Conservation (phyloP, 2,888 invertebrate genomes). For the Zonitis immaculata region DNA sequence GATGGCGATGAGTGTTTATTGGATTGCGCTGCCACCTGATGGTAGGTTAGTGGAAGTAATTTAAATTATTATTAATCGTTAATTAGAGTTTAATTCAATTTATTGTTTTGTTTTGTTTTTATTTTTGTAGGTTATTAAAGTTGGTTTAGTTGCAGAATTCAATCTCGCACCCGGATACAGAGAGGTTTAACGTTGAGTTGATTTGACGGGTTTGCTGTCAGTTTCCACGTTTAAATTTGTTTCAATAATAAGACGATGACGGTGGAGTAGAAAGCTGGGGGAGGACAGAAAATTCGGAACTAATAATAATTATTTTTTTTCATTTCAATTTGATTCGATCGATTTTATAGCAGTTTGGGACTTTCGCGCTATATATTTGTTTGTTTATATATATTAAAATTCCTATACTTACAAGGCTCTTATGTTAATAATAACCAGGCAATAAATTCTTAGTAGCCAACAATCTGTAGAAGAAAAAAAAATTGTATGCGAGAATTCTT, state of each 20-base stretch:
- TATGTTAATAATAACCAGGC: slow-evolving; percentile 7
- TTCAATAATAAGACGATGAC: slow-evolving; percentile 40
- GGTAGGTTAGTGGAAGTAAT: too few species aligned
- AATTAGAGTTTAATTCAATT: too few species aligned
- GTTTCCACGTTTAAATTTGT: slow-evolving; percentile 39
- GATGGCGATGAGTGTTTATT: too few species aligned
- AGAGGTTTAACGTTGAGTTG: slow-evolving; percentile 41
- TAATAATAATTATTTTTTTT: too few species aligned
- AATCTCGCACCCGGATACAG: slow-evolving; percentile 45
- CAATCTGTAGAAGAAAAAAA: neutral
- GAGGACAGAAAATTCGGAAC: too few species aligned
- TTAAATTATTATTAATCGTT: too few species aligned
- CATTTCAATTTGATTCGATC: too few species aligned
- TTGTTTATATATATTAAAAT: slow-evolving; percentile 14
- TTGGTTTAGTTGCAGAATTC: slow-evolving; percentile 48
- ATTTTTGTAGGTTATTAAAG: slow-evolving; percentile 49
- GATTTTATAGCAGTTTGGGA: too few species aligned
- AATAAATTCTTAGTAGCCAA: slow-evolving; percentile 2
- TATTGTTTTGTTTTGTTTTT: too few species aligned
- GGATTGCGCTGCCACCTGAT: too few species aligned
- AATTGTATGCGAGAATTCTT: neutral
- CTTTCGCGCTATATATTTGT: neutral
- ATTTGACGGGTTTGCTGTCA: slow-evolving; percentile 42
- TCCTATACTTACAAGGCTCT: neutral
- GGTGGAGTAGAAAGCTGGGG: too few species aligned